Evolutionary conservation across 2,113 vertebrate species (phyloP).

Genomic region (Pterocles gutturalis): DNA sequence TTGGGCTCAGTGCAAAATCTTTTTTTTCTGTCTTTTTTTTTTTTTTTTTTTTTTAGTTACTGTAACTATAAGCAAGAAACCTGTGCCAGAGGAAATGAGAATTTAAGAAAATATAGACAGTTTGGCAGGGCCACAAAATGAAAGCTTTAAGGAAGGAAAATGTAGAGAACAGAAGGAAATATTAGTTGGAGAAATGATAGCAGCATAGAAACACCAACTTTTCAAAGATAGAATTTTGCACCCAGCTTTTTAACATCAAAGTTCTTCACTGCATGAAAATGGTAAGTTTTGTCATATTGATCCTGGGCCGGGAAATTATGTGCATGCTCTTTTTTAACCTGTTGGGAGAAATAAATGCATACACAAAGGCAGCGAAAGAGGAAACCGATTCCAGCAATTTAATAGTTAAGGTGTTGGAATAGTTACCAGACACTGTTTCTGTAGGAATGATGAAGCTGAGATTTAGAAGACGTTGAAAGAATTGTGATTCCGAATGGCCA

Average conservation of each 20-base stretch:
- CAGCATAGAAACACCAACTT: neutral
- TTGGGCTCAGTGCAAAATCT: slow-evolving; percentile 46
- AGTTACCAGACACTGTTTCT: slow-evolving; percentile 72
- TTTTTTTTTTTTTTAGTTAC: neutral
- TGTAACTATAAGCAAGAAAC: slow-evolving; percentile 53
- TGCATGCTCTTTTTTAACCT: neutral
- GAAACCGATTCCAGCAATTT: slow-evolving; percentile 39
- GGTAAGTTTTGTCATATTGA: neutral
- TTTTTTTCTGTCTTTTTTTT: neutral
- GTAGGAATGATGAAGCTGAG: slow-evolving; percentile 71
- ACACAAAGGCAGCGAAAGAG: neutral
- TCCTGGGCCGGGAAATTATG: neutral
- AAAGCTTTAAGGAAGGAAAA: slow-evolving; percentile 66
- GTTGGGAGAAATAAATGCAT: neutral
- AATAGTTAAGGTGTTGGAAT: slow-evolving; percentile 67
- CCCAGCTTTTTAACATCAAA: slow-evolving; percentile 1
- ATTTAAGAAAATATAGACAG: slow-evolving; percentile 71
- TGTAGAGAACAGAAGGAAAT: slow-evolving; percentile 59
- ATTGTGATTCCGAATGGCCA: slow-evolving; percentile 69
- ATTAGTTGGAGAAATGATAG: slow-evolving; percentile 43
- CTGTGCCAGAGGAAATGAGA: slow-evolving; percentile 72
- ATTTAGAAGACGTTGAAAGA: slow-evolving; percentile 72
- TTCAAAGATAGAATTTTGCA: neutral
- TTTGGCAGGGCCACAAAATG: slow-evolving; percentile 56
- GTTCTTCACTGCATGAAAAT: neutral